Evolutionary conservation across 1,140 invertebrate genomes (phyloP).

Genomic region (Wiebesia pumilae): DNA sequence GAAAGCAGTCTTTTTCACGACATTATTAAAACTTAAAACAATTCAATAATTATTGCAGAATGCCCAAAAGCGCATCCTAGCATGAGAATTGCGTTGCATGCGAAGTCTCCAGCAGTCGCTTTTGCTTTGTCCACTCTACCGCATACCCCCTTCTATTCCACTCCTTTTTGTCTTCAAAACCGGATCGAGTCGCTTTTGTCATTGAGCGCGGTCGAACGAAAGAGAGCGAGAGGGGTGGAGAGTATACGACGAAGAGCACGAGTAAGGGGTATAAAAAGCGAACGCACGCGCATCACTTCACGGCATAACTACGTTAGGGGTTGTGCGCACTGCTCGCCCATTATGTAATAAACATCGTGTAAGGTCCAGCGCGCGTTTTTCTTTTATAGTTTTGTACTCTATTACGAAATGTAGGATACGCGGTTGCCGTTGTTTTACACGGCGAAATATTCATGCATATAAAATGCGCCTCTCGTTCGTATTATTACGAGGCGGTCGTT

Average conservation of each 20-base stretch:
- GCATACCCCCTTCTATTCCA: neutral
- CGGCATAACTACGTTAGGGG: slow-evolving; percentile 15
- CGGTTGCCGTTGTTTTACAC: slow-evolving; percentile 3
- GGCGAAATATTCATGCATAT: neutral
- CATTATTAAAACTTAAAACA: slow-evolving; percentile 11
- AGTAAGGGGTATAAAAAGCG: slow-evolving; percentile 27
- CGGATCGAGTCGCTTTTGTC: slow-evolving; percentile 22
- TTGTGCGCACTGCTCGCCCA: slow-evolving; percentile 23
- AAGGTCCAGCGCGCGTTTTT: slow-evolving; percentile 9
- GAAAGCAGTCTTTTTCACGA: neutral
- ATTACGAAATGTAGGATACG: slow-evolving; percentile 13
- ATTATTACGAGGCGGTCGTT: neutral
- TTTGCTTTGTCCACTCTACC: slow-evolving; percentile 5
- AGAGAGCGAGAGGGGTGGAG: slow-evolving; percentile 12
- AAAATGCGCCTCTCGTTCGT: neutral
- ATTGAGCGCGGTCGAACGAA: neutral
- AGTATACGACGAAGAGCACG: neutral
- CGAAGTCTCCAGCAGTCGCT: slow-evolving; percentile 3
- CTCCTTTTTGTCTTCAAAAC: slow-evolving; percentile 21
- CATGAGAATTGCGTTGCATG: slow-evolving; percentile 7
- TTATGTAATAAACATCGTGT: slow-evolving; percentile 51
- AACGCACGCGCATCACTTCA: slow-evolving; percentile 1
- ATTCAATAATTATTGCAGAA: neutral
- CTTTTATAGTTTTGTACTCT: slow-evolving; percentile 43
- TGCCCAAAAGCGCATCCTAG: neutral